Conservation (phyloP, 2,797 vertebrate genomes). For the Clarias pachynema region DNA sequence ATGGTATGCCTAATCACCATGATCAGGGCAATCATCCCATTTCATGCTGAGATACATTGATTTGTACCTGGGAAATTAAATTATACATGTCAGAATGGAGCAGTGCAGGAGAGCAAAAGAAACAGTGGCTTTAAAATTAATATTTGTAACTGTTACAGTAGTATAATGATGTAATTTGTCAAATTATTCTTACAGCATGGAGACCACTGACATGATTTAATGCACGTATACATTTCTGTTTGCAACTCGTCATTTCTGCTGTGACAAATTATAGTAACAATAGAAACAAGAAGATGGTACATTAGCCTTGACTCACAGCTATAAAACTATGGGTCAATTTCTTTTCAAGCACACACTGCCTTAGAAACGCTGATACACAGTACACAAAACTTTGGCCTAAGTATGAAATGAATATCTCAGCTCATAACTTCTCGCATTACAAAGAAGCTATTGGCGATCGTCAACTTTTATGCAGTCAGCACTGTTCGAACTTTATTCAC, state of each 20-base stretch:
- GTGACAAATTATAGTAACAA: not conserved
- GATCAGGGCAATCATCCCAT: not conserved
- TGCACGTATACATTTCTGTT: not conserved
- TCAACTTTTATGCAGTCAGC: slow-evolving; percentile 40
- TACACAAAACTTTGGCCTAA: slow-evolving; percentile 32
- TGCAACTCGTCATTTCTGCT: not conserved
- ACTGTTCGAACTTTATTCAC: slow-evolving; percentile 57
- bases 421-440: slow-evolving; percentile 21
- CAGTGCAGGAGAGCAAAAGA: not conserved
- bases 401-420: slow-evolving; percentile 25
- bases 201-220: not conserved
- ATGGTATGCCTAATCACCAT: not conserved
- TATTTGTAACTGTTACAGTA: not conserved
- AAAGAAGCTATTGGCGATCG: slow-evolving; percentile 42
- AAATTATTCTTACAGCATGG: not conserved
- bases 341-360: slow-evolving; percentile 18
- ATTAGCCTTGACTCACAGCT: slow-evolving; percentile 15
- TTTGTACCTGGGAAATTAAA: not conserved
- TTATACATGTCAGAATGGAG: not conserved
- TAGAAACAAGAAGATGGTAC: not conserved
- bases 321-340: slow-evolving; percentile 13
- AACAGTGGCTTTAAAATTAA: not conserved
- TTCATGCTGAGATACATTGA: not conserved
- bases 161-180: not conserved
- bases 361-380: slow-evolving; percentile 39